A percentile compares a stretch with the other conserved stretches of the same genome.
Conservation (phyloP, 2,113 vertebrate species). For the Glaucidium brasilianum region DNA sequence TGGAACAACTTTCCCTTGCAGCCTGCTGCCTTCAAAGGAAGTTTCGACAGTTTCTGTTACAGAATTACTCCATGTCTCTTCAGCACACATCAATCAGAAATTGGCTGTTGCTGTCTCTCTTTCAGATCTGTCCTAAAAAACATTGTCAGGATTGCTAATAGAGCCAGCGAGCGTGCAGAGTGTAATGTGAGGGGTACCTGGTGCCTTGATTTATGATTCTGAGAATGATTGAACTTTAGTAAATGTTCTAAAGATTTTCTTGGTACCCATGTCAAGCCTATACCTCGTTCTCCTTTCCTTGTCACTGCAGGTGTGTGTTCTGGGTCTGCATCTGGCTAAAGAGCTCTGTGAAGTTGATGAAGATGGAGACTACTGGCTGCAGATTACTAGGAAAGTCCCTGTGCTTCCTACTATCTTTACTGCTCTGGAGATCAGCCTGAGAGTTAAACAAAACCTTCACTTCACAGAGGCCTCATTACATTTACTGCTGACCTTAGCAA, state of each 20-base stretch:
- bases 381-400: conserved; percentile 87
- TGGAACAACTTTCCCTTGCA: background rate
- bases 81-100: background rate
- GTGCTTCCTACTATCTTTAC: conserved; percentile 88
- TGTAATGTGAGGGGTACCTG: background rate
- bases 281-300: background rate
- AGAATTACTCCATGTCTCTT: background rate
- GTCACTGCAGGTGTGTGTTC: conserved; percentile 86
- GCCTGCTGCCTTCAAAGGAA: background rate
- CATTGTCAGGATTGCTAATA: background rate
- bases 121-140: background rate
- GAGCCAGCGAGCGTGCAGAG: background rate
- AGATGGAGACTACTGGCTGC: conserved; percentile 89
- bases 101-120: background rate
- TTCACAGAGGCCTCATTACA: conserved; percentile 93
- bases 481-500: conserved; percentile 91
- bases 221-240: background rate
- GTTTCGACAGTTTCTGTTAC: background rate
- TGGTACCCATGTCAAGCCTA: background rate
- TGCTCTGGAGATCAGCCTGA: conserved; percentile 90
- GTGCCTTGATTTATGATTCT: background rate
- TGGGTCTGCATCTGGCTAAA: conserved; percentile 92
- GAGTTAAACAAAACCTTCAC: conserved; percentile 92
- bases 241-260: background rate
- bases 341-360: conserved; percentile 92